Conservation (phyloP, 2,797 vertebrate species). For the Picus viridis region DNA sequence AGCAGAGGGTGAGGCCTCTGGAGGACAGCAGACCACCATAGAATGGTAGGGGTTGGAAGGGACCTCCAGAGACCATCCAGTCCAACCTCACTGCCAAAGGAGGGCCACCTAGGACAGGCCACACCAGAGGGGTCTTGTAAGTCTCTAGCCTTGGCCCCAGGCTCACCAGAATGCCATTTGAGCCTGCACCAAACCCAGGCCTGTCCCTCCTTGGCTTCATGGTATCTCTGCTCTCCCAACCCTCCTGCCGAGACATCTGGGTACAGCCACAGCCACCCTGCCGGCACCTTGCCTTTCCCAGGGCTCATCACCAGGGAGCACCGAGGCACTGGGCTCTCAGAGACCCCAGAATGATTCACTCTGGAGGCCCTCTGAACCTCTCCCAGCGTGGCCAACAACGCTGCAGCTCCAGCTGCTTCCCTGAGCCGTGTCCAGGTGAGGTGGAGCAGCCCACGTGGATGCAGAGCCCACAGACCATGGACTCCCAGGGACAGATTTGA, state of each 20-base stretch:
- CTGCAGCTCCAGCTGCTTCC: no score
- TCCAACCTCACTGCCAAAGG: no score
- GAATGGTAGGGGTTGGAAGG: no score
- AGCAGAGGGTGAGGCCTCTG: background rate
- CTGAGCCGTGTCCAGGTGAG: accelerated
- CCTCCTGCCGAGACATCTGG: background rate
- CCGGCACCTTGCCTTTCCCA: background rate
- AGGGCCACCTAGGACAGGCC: no score
- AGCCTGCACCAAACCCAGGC: background rate
- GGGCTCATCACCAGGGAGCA: background rate
- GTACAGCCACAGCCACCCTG: background rate
- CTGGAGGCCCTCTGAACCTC: background rate
- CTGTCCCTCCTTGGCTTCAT: background rate
- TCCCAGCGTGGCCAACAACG: background rate
- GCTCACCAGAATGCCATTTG: background rate
- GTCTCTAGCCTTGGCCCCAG: background rate
- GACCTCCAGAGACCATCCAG: no score
- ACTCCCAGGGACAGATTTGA: accelerated
- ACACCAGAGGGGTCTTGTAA: no score
- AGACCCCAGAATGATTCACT: background rate
- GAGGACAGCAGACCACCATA: background rate
- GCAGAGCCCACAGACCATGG: background rate
- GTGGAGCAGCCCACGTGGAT: background rate
- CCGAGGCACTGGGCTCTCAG: background rate
- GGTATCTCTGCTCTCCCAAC: background rate